Base-by-base conservation (phyloP, 2,888 invertebrate species). In the Odontothrips loti region DNA sequence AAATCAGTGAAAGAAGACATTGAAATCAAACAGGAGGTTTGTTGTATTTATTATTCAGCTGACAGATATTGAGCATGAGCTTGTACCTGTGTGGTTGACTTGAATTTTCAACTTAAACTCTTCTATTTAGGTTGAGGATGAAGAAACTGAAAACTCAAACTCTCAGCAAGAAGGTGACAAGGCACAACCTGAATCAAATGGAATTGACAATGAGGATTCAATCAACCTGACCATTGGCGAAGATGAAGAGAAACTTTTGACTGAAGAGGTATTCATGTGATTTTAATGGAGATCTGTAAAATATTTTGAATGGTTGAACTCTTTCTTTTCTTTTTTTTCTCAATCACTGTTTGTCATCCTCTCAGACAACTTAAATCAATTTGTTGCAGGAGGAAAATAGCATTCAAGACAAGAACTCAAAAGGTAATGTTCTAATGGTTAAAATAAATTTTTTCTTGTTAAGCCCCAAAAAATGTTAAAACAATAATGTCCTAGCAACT, bases 141-240 rank as follows among this genome's bases (percentile, higher is more conserved):
- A 82, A 48, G 80, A 82, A 17, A 58, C 82, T 48, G 80, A 80
- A 79, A 81, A 82, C 34, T 43, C 34, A 43, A 43, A 43, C 47
- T 80, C 81, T 47, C 80, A 81, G 79, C 82, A 81, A 81, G 68
- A 75, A 4, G 68, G 23, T 75, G 79, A 79, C 27, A 80, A 82
- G 79, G 82, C 80, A 27, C 68, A 75, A 10, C 47, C 80, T 20
- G 88, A 88, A 83, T 89, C 90, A 83, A 91, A 90, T 84, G 91
- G 91, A 82, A 90, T 90, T 83, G 93, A 94, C 86, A 92, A 92
- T 84, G 94, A 94, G 85, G 94, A 94, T 87, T 94, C 94, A 63
- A 93, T 95, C 82, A 94, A 94, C 86, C 89, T 95, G 84, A 94
- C 93, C 82, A 91, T 95, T 86, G 94, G 93, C 75, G 95, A 94